A percentile compares a stretch with the other conserved stretches of the same genome.
Evolutionary conservation across 2,888 invertebrate species (phyloP).

Genomic region (Lymantria monacha): DNA sequence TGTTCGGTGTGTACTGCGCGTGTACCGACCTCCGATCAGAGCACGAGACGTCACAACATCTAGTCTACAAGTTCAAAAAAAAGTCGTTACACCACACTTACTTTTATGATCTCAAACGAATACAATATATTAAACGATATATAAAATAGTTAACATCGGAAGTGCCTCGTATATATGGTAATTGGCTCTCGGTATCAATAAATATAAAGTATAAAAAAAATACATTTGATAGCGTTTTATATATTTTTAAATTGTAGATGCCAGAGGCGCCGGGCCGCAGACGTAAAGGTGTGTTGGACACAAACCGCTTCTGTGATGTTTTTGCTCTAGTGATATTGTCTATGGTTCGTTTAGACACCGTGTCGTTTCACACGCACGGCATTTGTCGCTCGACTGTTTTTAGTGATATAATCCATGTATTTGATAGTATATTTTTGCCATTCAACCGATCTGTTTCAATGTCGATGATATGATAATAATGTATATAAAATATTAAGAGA

Average conservation of each 20-base stretch:
- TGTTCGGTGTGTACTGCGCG: neutral
- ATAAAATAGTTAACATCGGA: slow-evolving; percentile 54
- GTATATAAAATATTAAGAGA: slow-evolving; percentile 71
- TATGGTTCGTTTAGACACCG: too few relatives aligned
- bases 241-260: slow-evolving; percentile 68
- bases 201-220: slow-evolving; percentile 55
- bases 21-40: slow-evolving; percentile 7
- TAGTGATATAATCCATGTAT: slow-evolving; percentile 53
- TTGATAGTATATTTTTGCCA: slow-evolving; percentile 69
- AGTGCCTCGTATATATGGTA: slow-evolving; percentile 64
- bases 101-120: slow-evolving; percentile 57
- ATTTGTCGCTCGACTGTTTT: slow-evolving; percentile 34
- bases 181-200: slow-evolving; percentile 61
- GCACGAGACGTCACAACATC: slow-evolving; percentile 34
- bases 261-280: slow-evolving; percentile 51
- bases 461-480: slow-evolving; percentile 62
- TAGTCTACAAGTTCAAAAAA: slow-evolving; percentile 46
- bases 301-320: slow-evolving; percentile 75
- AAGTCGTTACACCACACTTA: slow-evolving; percentile 39
- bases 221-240: slow-evolving; percentile 75
- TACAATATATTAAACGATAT: slow-evolving; percentile 17
- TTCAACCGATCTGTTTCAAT: slow-evolving; percentile 60
- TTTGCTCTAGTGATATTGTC: slow-evolving; percentile 54
- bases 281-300: slow-evolving; percentile 54
- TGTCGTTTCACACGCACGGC: slow-evolving; percentile 20